Evolutionary conservation across 2,113 vertebrate species (phyloP), one percentile per base, ranked within the genome.

Genomic region (Mormoops blainvillei): DNA sequence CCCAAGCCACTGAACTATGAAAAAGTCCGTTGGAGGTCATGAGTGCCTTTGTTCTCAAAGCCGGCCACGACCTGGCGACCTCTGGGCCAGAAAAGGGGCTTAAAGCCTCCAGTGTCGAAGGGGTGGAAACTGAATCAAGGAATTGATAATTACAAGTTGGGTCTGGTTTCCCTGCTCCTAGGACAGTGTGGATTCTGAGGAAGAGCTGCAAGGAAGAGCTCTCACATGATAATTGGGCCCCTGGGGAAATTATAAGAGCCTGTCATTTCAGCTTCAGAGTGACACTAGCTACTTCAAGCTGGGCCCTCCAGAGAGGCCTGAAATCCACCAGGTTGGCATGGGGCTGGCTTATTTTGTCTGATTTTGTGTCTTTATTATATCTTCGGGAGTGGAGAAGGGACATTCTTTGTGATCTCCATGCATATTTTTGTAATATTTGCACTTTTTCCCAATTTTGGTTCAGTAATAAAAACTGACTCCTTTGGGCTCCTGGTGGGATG

Each of bases 171-270:
- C 54, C 28, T 41, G 22, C 38, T 70, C 41, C 22, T 2, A 76
- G 74, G 43, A 86, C 78, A 43, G 80, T 19, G 38, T 67, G 54
- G 65, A 31, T 83, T 26, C 33, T 15, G 41, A 81, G 91, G 86
- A 33, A 14, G 63, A 84, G 74, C 58, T 71, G 71, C 7, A 83
- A 63, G 54, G 63, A 97, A 61, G 88, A 67, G 28, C 78, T 96
- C 4, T 90, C 76, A 81, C 7, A 68, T 0, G 38, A 56, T 90
- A 96, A 96, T 86, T 91, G 92, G 31, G 36, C 7, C 94, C 2
- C 12, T 7, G 7, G 95, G 91, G 56, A 97, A 96, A 95, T 92
- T 71, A 86, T 54, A 6, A 65, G 73, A 67, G 92, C 89, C 38
- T 22, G 28, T 63, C 67, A 88, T 92, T 68, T 97, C 41, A 56